These are phyloP conservation scores for Trinorchestia longiramus DNA, from an alignment of 1,140 invertebrate species.

Conservation along the genomic window DNA sequence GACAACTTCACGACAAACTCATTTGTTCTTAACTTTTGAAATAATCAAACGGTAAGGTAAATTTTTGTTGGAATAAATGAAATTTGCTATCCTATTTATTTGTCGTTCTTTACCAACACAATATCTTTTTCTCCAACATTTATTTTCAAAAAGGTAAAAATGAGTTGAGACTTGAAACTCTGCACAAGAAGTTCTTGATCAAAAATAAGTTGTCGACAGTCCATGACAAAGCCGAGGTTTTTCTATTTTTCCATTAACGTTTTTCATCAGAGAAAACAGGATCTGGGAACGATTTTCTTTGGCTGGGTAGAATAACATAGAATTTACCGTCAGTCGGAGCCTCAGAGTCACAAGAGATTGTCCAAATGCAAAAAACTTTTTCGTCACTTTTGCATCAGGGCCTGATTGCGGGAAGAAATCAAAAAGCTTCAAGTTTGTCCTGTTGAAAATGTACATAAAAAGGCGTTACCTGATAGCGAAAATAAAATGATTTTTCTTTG, in stretches of 20 bases:
- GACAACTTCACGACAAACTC: too few species aligned
- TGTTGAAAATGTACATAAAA: background rate
- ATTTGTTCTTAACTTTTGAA: too few species aligned
- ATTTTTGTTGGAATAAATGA: background rate
- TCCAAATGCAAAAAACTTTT: background rate
- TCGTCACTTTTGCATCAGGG: background rate
- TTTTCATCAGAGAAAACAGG: background rate
- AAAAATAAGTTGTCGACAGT: background rate
- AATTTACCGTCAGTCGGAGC: background rate
- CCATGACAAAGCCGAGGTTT: background rate
- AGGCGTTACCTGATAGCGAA: background rate
- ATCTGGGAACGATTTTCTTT: background rate
- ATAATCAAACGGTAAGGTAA: too few species aligned
- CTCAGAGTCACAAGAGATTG: background rate
- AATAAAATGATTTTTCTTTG: background rate
- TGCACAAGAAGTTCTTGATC: background rate
- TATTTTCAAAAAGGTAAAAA: background rate
- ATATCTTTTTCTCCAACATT: background rate
- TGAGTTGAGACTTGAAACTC: background rate
- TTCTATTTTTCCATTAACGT: conserved; percentile 9
- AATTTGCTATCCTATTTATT: background rate
- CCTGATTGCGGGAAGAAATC: background rate
- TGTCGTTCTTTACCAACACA: background rate
- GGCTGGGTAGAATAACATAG: background rate
- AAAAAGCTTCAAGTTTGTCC: background rate